Evolutionary conservation across 53 echinoderm and acorn worm species (phyloP).

Genomic region (Stichopus horrens): DNA sequence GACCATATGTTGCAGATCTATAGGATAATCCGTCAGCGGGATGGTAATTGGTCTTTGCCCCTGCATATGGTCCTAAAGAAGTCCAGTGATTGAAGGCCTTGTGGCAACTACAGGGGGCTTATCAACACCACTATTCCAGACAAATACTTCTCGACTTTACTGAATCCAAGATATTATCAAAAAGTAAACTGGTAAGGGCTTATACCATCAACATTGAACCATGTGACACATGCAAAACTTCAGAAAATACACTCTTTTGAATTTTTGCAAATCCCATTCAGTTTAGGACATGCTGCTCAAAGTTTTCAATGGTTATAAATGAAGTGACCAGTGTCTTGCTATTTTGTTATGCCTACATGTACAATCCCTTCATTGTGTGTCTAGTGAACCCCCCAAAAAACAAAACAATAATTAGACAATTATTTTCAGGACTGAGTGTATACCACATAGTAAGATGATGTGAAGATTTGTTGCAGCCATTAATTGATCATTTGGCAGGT

Average conservation of each 20-base stretch:
- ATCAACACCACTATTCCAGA: no score
- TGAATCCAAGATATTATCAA: conserved; percentile 41
- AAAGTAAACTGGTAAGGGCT: conserved; percentile 45
- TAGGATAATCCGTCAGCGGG: no score
- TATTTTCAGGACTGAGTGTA: not conserved
- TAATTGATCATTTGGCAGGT: not conserved
- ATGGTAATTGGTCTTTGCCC: no score
- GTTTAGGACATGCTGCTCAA: not conserved
- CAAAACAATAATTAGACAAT: not conserved
- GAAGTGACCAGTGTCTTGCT: not conserved
- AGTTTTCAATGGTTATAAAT: not conserved
- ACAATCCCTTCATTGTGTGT: not conserved
- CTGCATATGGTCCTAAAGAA: no score
- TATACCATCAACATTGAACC: conserved; percentile 24
- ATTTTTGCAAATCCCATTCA: not conserved
- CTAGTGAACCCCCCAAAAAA: not conserved
- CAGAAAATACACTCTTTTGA: conserved; percentile 38
- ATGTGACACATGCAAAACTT: conserved; percentile 44
- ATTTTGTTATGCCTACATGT: not conserved
- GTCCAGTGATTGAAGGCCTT: no score
- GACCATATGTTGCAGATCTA: no score
- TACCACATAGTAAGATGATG: no score
- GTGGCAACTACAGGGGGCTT: no score
- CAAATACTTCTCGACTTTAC: conserved; percentile 45
- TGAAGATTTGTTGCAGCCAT: not conserved